Evolutionary conservation across 1,140 invertebrate genomes (phyloP), one percentile per base, ranked within the genome.

Genomic region (Bemisia tabaci): DNA sequence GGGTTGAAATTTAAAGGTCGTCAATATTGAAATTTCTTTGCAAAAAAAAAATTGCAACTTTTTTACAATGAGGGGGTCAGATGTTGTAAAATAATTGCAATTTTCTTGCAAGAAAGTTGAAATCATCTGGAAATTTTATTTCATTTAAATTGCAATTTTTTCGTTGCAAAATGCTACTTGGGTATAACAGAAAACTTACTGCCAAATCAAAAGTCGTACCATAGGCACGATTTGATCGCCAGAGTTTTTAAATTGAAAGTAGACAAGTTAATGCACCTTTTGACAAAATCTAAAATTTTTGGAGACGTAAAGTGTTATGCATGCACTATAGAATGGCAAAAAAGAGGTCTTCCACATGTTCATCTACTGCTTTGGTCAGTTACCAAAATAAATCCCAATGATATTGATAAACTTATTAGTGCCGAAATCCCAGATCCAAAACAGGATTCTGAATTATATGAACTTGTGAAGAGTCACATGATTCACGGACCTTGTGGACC

Each of bases 401-500:
- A 77, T 67, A 80, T 81, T 65, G 80, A 83, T 74, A 68, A 75
- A 26, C 70, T 81, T 12, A 79, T 83, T 67, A 79, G 68, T 59
- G 81, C 80, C 2, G 81, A 84, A 77, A 78, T 85, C 67, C 81
- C 83, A 33, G 75, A 83, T 77, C 62, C 62, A 39, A 60, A 70
- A 59, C 72, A 22, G 62, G 77, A 83, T 74, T 75, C 73, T 68
- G 24, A 65, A 25, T 68, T 82, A 25, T 74, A 73, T 75, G 74
- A 77, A 26, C 72, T 77, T 68, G 71, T 80, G 22, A 76, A 63
- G 11, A 77, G 62, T 65, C 76, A 78, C 65, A 81, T 82, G 81
- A 79, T 82, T 68, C 80, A 83, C 77, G 80, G 81, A 22, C 81
- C 80, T 63, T 83, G 80, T 74, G 81, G 79, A 26, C 2, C 60